Conservation (phyloP, 1,140 invertebrate genomes). For the Mycetomoellerius zeteki region DNA sequence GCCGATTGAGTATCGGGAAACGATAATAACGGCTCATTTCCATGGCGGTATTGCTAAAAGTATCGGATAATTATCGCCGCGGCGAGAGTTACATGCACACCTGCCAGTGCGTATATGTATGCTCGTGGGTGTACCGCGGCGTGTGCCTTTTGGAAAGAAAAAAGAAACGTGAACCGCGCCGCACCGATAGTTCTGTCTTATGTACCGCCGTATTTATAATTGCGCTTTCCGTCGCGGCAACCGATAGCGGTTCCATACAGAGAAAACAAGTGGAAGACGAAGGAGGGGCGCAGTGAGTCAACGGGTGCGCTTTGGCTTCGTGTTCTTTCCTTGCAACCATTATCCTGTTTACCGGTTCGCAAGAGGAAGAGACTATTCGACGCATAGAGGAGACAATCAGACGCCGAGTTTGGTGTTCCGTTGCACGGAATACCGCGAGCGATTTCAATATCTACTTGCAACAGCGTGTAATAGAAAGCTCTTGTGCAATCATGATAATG, state of each 20-base stretch:
- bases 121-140: slow-evolving; percentile 59
- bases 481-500: not conserved
- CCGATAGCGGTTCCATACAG: slow-evolving; percentile 80
- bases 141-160: slow-evolving; percentile 41
- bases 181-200: slow-evolving; percentile 52
- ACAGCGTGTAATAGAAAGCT: slow-evolving; percentile 17
- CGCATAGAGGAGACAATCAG: slow-evolving; percentile 38
- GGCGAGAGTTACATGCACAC: slow-evolving; percentile 77
- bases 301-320: slow-evolving; percentile 45
- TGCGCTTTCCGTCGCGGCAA: slow-evolving; percentile 75
- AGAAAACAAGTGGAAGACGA: slow-evolving; percentile 70
- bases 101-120: slow-evolving; percentile 58
- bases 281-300: slow-evolving; percentile 57
- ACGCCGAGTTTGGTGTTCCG: slow-evolving; percentile 5
- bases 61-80: slow-evolving; percentile 68
- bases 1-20: slow-evolving; percentile 61
- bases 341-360: slow-evolving; percentile 59
- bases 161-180: slow-evolving; percentile 27
- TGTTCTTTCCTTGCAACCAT: slow-evolving; percentile 44
- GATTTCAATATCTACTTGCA: slow-evolving; percentile 2
- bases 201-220: slow-evolving; percentile 77
- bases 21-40: slow-evolving; percentile 63
- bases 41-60: slow-evolving; percentile 69
- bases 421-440: not conserved
- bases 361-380: slow-evolving; percentile 22